Evolutionary conservation across 2,113 vertebrate genomes (phyloP).

Genomic region (Tachuris rubrigastra): DNA sequence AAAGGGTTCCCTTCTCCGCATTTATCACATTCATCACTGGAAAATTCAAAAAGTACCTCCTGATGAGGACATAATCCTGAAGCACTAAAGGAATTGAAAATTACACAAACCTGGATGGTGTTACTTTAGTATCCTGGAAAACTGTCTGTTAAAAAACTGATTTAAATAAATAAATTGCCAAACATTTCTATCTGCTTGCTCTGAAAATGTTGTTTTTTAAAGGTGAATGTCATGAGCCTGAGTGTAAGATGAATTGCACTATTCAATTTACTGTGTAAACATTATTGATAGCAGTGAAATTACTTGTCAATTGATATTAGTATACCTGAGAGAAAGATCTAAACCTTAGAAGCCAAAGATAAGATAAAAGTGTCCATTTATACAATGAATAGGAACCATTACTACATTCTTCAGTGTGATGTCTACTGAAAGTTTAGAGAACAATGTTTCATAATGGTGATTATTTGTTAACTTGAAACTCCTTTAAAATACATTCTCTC

Average conservation of each 20-base stretch:
- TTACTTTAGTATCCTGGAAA: background rate
- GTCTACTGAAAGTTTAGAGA: background rate
- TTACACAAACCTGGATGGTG: background rate
- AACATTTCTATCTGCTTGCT: background rate
- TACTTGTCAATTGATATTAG: background rate
- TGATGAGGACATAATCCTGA: background rate
- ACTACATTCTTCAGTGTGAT: background rate
- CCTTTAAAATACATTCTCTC: background rate
- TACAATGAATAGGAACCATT: background rate
- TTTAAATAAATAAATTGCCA: background rate
- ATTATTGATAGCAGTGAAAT: background rate
- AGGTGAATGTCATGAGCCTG: background rate
- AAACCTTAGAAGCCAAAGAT: background rate
- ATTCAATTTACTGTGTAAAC: background rate
- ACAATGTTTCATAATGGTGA: background rate
- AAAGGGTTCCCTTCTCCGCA: background rate
- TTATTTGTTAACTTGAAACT: background rate
- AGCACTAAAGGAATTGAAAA: background rate
- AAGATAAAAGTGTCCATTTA: background rate
- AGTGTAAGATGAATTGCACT: background rate
- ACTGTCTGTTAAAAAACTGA: accelerated
- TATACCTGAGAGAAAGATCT: background rate
- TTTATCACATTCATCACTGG: background rate
- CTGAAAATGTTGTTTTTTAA: background rate
- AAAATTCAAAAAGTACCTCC: background rate